A percentile compares a stretch with the other conserved stretches of the same genome.
Evolutionary conservation across 1,140 invertebrate genomes (phyloP).

Genomic region (roundworm (Caenorhabditis elegans)): WBcel235 BX284602.5:5643501-5644000

Average conservation of each 20-base stretch:
- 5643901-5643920: neutral
- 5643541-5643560: neutral
- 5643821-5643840: neutral
- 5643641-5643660: conserved; percentile 16
- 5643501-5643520: neutral
- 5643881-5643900: no score
- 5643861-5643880: neutral
- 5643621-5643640: neutral
- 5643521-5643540: neutral
- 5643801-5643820: neutral
- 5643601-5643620: neutral
- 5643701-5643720: neutral
- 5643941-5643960: neutral
- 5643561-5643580: neutral
- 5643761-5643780: neutral
- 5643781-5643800: neutral
- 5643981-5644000: neutral
- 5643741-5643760: neutral
- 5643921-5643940: neutral
- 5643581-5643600: neutral
- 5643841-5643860: neutral
- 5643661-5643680: neutral
- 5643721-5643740: neutral
- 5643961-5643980: neutral
- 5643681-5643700: conserved; percentile 14